Evolutionary conservation across 35 echinoderm and acorn worm genomes (phyloP), one percentile per base, ranked within the genome.

Genomic region (Lytechinus pictus): DNA sequence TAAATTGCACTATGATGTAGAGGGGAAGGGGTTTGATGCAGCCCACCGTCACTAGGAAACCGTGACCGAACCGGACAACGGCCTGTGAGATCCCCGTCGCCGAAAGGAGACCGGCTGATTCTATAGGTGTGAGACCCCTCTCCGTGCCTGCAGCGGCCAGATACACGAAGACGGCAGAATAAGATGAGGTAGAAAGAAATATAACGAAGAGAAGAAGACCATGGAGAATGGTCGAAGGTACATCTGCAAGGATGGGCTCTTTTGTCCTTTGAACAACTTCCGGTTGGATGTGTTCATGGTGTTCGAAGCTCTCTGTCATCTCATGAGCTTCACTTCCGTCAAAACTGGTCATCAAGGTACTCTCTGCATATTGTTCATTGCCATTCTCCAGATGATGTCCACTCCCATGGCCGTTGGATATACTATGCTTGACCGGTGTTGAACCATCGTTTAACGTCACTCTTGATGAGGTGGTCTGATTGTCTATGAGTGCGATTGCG

Each of bases 41-140:
- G 4, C 92, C 92, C 0, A 93, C 92, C 5, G 92, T 93, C 14
- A 93, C 92, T 5, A 93, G 92, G 53, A 93, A 57, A 27, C 92
- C 92, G 54, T 93, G 92, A 10, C 92, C 92, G 92, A 93, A 93
- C 12, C 92, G 92, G 53, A 93, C 92, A 3, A 93, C 92, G 92
- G 92, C 92, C n/a, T 93, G 92, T 6, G 92, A 93, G 52, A 93
- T 93, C 1, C 92, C 92, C 14, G 92, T 93, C 54, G 55, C 92
- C 27, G 92, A 93, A 12, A 93, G 92, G 11, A 93, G 92, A 28
- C 92, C 92, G 3, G 92, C 92, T 54, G 92, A 93, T 55, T 93
- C 27, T 54, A 93, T 93, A 16, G 52, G 52, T 33, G 92, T 55
- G 55, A 93, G 92, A 27, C 92, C 92, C n/a, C 92, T 33, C 27